These are phyloP conservation scores for Halyomorpha halys DNA, from an alignment of 1,140 invertebrate genomes.

Conservation along the genomic window DNA sequence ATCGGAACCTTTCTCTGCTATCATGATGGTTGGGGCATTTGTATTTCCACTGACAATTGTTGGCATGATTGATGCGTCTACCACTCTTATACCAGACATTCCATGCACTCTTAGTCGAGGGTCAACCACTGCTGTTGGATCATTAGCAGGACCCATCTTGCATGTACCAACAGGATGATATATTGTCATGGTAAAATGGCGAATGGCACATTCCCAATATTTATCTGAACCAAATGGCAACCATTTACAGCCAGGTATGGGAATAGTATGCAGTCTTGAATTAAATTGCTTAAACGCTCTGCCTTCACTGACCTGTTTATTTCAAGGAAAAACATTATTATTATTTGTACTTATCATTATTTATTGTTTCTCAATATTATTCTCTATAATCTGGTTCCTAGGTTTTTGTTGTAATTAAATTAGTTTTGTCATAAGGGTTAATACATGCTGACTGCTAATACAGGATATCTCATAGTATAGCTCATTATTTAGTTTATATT, in stretches of 20 bases:
- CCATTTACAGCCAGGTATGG: slow-evolving; percentile 67
- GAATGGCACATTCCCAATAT: slow-evolving; percentile 75
- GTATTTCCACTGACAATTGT: slow-evolving; percentile 70
- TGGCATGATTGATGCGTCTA: slow-evolving; percentile 84
- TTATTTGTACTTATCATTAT: neutral
- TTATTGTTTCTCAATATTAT: neutral
- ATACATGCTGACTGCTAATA: no score
- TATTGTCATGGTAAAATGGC: slow-evolving; percentile 76
- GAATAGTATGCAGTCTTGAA: slow-evolving; percentile 57
- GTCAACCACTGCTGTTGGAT: slow-evolving; percentile 71
- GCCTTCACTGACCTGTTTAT: slow-evolving; percentile 53
- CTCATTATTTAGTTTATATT: no score
- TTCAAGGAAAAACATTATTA: slow-evolving; percentile 34
- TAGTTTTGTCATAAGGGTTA: no score
- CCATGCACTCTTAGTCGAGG: slow-evolving; percentile 65
- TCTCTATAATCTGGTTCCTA: no score
- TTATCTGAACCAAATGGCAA: slow-evolving; percentile 59
- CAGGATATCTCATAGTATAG: no score
- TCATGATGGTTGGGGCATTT: slow-evolving; percentile 77
- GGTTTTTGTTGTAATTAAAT: no score
- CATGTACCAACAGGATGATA: slow-evolving; percentile 72
- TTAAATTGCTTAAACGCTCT: slow-evolving; percentile 70
- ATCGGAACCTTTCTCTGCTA: slow-evolving; percentile 74
- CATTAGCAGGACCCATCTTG: slow-evolving; percentile 71
- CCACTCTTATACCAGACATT: slow-evolving; percentile 62